These are phyloP conservation scores for Drosophila fuyamai DNA, from an alignment of 1,140 invertebrate species.

Conservation along the genomic window DNA sequence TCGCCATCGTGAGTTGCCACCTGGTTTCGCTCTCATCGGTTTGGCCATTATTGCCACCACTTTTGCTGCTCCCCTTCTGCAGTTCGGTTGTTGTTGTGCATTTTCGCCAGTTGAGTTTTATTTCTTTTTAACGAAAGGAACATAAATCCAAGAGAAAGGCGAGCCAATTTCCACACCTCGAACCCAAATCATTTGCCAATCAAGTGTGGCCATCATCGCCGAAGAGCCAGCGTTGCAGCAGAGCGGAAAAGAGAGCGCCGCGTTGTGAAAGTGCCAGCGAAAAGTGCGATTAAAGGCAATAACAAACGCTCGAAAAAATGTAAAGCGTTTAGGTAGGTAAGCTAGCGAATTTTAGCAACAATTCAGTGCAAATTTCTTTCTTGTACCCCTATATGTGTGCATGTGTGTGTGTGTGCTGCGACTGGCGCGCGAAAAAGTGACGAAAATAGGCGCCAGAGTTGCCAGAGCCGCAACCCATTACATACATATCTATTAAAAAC, in stretches of 20 bases:
- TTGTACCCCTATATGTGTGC: constrained; percentile 9
- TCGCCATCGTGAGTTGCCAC: constrained; percentile 66
- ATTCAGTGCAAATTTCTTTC: constrained; percentile 3
- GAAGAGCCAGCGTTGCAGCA: not conserved
- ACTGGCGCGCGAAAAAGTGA: constrained; percentile 77
- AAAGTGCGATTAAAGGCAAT: constrained; percentile 12
- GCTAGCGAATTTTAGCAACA: constrained; percentile 2
- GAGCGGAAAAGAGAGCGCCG: constrained; percentile 7
- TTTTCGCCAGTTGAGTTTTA: constrained; percentile 10
- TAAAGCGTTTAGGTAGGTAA: constrained; percentile 36
- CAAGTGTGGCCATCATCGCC: not conserved
- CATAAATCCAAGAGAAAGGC: too few species aligned
- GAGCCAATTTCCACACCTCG: too few species aligned
- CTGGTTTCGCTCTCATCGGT: constrained; percentile 13
- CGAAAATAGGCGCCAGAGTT: constrained; percentile 79
- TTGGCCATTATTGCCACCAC: constrained; percentile 34
- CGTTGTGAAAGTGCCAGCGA: constrained; percentile 43
- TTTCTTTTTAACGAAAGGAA: not conserved
- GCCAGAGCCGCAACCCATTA: constrained; percentile 36
- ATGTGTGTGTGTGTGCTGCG: constrained; percentile 36
- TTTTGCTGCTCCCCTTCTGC: constrained; percentile 25
- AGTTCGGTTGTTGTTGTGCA: constrained; percentile 34
- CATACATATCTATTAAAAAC: constrained; percentile 1
- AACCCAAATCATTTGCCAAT: not conserved
- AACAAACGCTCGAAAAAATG: constrained; percentile 40